Evolutionary conservation across 2,797 vertebrate genomes (phyloP), one percentile per base, ranked within the genome.

Genomic region (Gorsachius magnificus): DNA sequence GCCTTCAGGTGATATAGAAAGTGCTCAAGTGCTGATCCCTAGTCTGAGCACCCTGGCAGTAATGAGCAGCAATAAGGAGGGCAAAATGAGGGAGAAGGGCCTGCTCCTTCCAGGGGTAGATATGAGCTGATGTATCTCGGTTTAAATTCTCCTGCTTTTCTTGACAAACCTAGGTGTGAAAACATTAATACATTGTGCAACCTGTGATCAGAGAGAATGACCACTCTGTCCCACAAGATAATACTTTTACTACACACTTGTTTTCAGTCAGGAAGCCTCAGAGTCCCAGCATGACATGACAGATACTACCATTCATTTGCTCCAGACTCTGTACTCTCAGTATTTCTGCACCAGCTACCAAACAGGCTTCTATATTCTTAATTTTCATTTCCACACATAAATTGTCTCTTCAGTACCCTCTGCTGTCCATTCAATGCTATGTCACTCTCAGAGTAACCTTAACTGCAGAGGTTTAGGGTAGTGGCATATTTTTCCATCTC

Each of bases 401-500:
- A 85, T 35, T 74, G 50, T 87, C 68, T 96, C 96, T 96, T 87
- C 83, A 85, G 78, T 94, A 95, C 94, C 95, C 94, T 96, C 95
- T 96, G 88, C 91, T 93, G 96, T 82, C 80, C 7, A 1, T 76
- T 84, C 46, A 83, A 80, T 68, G 93, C 56, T 71, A 75, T 24
- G 33, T 65, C 14, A 0, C 45, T 71, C 68, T 64, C 71, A 87
- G 70, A 96, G 87, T 17, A 90, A 38, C 46, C 16, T 60, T 29
- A 61, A 41, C 45, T 70, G 56, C 63, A 92, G 56, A 60, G 63
- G 13, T 63, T 92, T 66, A 80, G 41, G 11, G 22, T 10, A 66
- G 46, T 31, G 50, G 24, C 35, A 36, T 25, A 64, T 68, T 87
- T 79, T 92, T 68, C 45, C 38, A 77, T 25, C 31, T 11, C 45